phyloP scores from a whole-genome alignment of 37 sponge, comb jelly and placozoan genomes.

The Cliona cf. orientalis region DNA sequence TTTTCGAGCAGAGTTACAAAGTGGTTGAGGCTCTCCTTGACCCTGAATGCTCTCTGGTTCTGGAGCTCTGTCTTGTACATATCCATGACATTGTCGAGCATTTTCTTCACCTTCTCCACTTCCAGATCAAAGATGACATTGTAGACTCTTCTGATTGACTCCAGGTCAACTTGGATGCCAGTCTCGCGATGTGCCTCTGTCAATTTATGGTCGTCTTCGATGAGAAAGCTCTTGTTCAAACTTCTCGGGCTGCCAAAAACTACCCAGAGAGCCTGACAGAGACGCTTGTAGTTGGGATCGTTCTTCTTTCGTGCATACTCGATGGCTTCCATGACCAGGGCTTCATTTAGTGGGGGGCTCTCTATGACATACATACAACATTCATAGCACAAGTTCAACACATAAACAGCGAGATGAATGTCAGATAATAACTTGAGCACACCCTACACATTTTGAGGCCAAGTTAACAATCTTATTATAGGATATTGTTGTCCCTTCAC shows the following conservation, averaged over 20 bases:
- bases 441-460: no score
- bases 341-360: constrained; percentile 11
- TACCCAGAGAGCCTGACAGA: constrained; percentile 44
- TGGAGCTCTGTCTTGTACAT: constrained; percentile 34
- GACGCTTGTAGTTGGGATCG: constrained; percentile 37
- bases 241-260: constrained; percentile 66
- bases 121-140: constrained; percentile 26
- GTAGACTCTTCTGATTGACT: constrained; percentile 53
- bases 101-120: constrained; percentile 47
- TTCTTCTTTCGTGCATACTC: constrained; percentile 10
- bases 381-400: neutral
- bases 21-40: constrained; percentile 50
- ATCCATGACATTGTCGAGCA: constrained; percentile 72
- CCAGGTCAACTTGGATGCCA: constrained; percentile 50
- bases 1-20: constrained; percentile 76
- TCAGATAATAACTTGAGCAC: no score
- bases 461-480: no score
- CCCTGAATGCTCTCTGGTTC: neutral
- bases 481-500: no score
- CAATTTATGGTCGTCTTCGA: constrained; percentile 1
- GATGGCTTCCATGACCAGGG: constrained; percentile 29
- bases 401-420: no score
- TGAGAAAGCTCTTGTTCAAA: constrained; percentile 68
- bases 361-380: no score
- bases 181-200: neutral